Percentiles rank a stretch among this genome's conserved stretches.
phyloP scores from a whole-genome alignment of 1,140 invertebrate species.

The Liolophura sinensis region DNA sequence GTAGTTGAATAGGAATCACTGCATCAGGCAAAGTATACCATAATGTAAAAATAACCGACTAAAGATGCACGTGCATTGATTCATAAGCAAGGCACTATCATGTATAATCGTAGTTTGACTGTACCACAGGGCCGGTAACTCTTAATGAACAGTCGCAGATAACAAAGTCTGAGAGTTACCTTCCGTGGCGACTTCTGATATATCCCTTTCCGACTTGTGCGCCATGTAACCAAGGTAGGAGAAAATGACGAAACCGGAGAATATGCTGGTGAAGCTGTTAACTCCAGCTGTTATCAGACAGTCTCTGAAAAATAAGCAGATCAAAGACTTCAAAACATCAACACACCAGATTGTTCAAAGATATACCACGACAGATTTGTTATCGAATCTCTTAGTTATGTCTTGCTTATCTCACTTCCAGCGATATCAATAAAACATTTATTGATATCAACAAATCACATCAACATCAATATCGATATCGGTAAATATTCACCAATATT shows the following conservation, averaged over 20 bases:
- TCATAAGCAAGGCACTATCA: neutral
- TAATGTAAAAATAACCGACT: too few species aligned
- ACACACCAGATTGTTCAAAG: too few species aligned
- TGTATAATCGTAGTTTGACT: neutral
- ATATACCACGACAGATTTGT: too few species aligned
- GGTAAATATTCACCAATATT: too few species aligned
- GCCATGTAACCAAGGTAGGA: slow-evolving; percentile 92
- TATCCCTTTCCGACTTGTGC: slow-evolving; percentile 76
- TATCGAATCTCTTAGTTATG: too few species aligned
- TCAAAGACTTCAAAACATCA: too few species aligned
- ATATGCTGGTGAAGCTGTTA: slow-evolving; percentile 88
- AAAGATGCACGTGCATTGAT: too few species aligned
- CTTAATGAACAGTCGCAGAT: neutral
- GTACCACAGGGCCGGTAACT: neutral
- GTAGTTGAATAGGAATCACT: neutral
- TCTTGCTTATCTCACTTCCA: too few species aligned
- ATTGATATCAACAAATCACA: too few species aligned
- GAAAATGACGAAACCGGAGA: slow-evolving; percentile 92
- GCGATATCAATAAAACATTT: too few species aligned
- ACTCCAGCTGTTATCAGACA: slow-evolving; percentile 67
- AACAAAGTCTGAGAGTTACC: slow-evolving; percentile 60
- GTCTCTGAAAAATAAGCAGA: slow-evolving; percentile 61
- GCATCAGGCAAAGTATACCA: too few species aligned
- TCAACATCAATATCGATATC: too few species aligned
- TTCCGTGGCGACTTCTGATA: slow-evolving; percentile 84